Percentiles rank a stretch among this genome's conserved stretches.
Conservation (phyloP, 2,113 vertebrate species). For the Ageneiosus marmoratus region DNA sequence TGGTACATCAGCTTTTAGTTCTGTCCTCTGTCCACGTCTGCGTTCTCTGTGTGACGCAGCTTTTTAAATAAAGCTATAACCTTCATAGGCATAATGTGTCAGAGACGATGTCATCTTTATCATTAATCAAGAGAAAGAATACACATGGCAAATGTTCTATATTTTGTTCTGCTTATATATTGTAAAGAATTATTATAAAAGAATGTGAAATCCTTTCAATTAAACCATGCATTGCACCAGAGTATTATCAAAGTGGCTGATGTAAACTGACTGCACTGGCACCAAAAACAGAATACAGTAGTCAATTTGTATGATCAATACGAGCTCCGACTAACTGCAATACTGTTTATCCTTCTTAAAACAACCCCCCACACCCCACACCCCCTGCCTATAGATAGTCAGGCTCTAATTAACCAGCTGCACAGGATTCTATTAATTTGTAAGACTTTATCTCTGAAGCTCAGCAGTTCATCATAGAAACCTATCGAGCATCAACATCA, state of each 20-base stretch:
- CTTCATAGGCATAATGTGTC: background rate
- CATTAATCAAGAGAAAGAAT: background rate
- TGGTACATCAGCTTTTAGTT: constrained; percentile 25
- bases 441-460: constrained; percentile 2
- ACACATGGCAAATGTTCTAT: background rate
- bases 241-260: constrained; percentile 3
- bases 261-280: constrained; percentile 10
- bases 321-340: constrained; percentile 7
- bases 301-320: constrained; percentile 36
- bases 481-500: background rate
- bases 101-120: background rate
- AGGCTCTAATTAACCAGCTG: background rate
- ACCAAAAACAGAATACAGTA: constrained; percentile 28
- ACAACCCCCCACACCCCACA: background rate
- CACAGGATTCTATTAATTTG: background rate
- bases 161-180: background rate
- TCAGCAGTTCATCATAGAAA: background rate
- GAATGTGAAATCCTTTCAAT: background rate
- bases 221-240: background rate
- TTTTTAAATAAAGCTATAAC: background rate
- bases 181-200: background rate
- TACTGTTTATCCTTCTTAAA: constrained; percentile 10
- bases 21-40: background rate
- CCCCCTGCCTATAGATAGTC: background rate
- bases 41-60: background rate